Percentiles rank a stretch among this genome's conserved stretches.
Evolutionary conservation across 2,888 invertebrate species (phyloP).

Genomic region (Trachelus troglodyta): DNA sequence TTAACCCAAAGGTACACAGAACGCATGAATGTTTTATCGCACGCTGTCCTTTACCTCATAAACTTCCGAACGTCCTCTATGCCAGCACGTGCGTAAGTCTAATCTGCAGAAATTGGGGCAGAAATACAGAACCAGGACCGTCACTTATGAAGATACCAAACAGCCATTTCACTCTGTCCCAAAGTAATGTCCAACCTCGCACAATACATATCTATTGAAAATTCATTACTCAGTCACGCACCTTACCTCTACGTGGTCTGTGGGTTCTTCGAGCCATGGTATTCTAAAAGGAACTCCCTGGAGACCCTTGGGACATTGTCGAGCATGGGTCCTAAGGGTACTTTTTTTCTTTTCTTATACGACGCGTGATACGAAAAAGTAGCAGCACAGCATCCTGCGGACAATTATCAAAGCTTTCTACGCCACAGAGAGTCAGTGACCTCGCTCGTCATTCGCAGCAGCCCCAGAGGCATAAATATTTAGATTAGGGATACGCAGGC

Average conservation of each 20-base stretch:
- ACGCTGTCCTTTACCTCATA: conserved; percentile 49
- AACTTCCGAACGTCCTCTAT: conserved; percentile 47
- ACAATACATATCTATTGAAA: not conserved
- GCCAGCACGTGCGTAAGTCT: conserved; percentile 28
- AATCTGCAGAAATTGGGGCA: conserved; percentile 50
- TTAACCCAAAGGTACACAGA: conserved; percentile 39
- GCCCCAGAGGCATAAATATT: conserved; percentile 50
- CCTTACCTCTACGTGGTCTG: not conserved
- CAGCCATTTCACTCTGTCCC: not conserved
- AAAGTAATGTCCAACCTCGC: not conserved
- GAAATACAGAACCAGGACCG: conserved; percentile 53
- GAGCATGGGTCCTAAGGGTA: not conserved
- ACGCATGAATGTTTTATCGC: conserved; percentile 62
- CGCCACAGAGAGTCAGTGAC: conserved; percentile 20
- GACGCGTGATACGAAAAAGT: conserved; percentile 17
- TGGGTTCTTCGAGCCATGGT: not conserved
- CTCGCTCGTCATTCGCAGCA: conserved; percentile 20
- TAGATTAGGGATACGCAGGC: conserved; percentile 46
- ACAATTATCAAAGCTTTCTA: conserved; percentile 11
- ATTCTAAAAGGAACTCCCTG: not conserved
- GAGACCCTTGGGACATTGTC: conserved; percentile 9
- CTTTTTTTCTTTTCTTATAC: conserved; percentile 12
- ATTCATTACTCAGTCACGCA: not conserved
- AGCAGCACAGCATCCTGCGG: not conserved
- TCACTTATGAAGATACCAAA: conserved; percentile 31